phyloP scores from a whole-genome alignment of 1,140 invertebrate species.

The Samia ricini region DNA sequence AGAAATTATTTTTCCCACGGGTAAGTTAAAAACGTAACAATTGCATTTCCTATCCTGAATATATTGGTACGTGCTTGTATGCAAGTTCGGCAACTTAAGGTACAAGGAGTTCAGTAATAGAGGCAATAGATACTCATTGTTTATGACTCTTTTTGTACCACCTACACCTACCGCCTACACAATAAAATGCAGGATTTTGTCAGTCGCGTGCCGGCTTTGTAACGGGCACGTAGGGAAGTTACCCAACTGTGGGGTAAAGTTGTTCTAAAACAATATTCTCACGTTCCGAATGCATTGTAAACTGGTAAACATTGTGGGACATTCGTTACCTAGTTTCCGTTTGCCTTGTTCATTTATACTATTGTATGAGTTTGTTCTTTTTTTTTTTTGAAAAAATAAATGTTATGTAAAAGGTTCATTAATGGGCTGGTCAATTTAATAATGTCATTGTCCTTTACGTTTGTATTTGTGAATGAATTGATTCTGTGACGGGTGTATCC shows the following conservation, averaged over 20 bases:
- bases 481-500: conserved; percentile 17
- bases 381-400: conserved; percentile 70
- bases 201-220: conserved; percentile 57
- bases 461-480: conserved; percentile 48
- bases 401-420: conserved; percentile 39
- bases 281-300: conserved; percentile 70
- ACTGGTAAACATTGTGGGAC: conserved; percentile 56
- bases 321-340: conserved; percentile 65
- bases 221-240: conserved; percentile 47
- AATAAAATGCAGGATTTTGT: conserved; percentile 45
- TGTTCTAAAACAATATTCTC: conserved; percentile 67
- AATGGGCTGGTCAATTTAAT: neutral
- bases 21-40: conserved; percentile 47
- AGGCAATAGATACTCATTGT: conserved; percentile 48
- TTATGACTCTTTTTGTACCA: conserved; percentile 61
- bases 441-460: conserved; percentile 31
- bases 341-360: conserved; percentile 65
- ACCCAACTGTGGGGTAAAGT: conserved; percentile 51
- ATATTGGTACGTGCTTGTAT: conserved; percentile 69
- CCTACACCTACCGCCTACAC: conserved; percentile 63
- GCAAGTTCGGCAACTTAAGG: conserved; percentile 58
- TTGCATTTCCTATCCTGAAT: conserved; percentile 57
- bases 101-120: conserved; percentile 7
- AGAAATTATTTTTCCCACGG: conserved; percentile 52
- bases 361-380: conserved; percentile 58